A percentile compares a stretch with the other conserved stretches of the same genome.
Evolutionary conservation across 2,797 vertebrate genomes (phyloP).

Genomic region (Brachyalestes nurse): DNA sequence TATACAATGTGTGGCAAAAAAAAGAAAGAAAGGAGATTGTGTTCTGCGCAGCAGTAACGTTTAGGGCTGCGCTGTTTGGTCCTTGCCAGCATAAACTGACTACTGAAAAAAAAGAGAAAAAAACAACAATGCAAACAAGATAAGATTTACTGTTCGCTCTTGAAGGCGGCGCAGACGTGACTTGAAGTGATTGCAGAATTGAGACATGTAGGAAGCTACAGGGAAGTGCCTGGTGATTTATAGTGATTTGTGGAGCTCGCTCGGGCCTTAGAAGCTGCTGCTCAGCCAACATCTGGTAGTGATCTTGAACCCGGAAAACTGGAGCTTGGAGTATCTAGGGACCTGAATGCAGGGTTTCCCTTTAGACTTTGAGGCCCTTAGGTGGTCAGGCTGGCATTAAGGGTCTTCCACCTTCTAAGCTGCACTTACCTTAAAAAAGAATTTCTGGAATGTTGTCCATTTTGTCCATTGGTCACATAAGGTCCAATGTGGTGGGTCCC

Average conservation of each 20-base stretch:
- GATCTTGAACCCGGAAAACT: slow-evolving; percentile 56
- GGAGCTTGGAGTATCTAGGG: slow-evolving; percentile 55
- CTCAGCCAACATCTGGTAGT: slow-evolving; percentile 83
- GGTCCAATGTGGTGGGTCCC: neutral
- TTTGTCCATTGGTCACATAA: neutral
- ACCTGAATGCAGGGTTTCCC: slow-evolving; percentile 51
- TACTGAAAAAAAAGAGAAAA: slow-evolving; percentile 10
- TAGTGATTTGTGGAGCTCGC: slow-evolving; percentile 67
- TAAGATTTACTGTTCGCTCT: slow-evolving; percentile 64
- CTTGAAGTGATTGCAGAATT: slow-evolving; percentile 47
- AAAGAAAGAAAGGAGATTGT: slow-evolving; percentile 36
- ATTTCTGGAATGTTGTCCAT: neutral
- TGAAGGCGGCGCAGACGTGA: slow-evolving; percentile 62
- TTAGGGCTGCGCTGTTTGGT: slow-evolving; percentile 31
- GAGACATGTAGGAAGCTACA: slow-evolving; percentile 67
- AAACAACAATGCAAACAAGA: slow-evolving; percentile 22
- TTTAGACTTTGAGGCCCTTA: slow-evolving; percentile 43
- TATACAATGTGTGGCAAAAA: slow-evolving; percentile 24
- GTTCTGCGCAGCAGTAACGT: slow-evolving; percentile 19
- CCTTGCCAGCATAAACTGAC: slow-evolving; percentile 40
- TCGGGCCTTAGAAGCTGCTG: slow-evolving; percentile 66
- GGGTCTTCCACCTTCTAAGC: slow-evolving; percentile 9
- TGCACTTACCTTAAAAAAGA: neutral
- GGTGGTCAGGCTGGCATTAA: slow-evolving; percentile 33
- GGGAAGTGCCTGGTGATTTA: slow-evolving; percentile 80